Percentiles rank a stretch among this genome's conserved stretches.
Conservation (phyloP, 2,888 invertebrate genomes). For the Sepioteuthis lessoniana region DNA sequence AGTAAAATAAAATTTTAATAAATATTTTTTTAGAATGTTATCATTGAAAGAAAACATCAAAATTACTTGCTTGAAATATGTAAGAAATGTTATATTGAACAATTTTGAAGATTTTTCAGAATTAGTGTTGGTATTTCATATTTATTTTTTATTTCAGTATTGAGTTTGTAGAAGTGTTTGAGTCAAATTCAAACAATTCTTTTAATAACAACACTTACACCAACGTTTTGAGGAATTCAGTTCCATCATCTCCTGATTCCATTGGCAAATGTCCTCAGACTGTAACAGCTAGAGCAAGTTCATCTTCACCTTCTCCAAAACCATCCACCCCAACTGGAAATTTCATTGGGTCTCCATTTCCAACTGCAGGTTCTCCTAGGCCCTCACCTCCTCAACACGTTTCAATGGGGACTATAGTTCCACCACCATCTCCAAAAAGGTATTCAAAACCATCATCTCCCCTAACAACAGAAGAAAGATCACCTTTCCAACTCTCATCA, state of each 20-base stretch:
- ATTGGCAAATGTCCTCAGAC: slow-evolving; percentile 25
- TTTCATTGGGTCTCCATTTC: neutral
- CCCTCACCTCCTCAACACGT: neutral
- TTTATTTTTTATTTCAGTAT: slow-evolving; percentile 53
- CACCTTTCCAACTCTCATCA: neutral
- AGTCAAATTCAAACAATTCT: slow-evolving; percentile 48
- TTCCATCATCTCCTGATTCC: neutral
- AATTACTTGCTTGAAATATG: no score
- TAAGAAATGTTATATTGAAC: no score
- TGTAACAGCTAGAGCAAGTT: neutral
- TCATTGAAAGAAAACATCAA: no score
- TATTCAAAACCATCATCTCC: slow-evolving; percentile 8
- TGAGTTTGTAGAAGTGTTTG: slow-evolving; percentile 62
- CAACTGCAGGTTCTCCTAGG: neutral
- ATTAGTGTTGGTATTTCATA: no score
- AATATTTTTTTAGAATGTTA: no score
- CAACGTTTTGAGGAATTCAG: neutral
- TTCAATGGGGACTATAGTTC: neutral
- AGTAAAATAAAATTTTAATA: no score
- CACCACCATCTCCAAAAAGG: neutral
- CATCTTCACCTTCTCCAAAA: slow-evolving; percentile 40
- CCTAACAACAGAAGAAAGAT: neutral
- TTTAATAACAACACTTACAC: neutral
- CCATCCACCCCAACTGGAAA: slow-evolving; percentile 26
- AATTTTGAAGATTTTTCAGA: no score